Evolutionary conservation across 2,113 vertebrate genomes (phyloP).

Genomic region (Fregata magnificens): DNA sequence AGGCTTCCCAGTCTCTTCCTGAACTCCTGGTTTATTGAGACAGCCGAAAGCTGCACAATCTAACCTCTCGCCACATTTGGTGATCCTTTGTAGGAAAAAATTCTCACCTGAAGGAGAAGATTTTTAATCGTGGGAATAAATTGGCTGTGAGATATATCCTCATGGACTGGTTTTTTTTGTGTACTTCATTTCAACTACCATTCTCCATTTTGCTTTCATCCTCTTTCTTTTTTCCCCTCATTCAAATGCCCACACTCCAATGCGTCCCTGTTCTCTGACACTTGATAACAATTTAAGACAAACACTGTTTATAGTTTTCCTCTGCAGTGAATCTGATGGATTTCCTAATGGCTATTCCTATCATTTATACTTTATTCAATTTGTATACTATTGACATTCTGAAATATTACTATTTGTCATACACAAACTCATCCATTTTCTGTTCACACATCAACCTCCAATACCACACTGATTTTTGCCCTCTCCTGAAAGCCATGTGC

Average conservation of each 20-base stretch:
- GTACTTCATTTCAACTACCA: background rate
- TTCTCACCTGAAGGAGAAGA: background rate
- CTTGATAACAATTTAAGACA: background rate
- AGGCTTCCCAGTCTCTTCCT: background rate
- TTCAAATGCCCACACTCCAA: background rate
- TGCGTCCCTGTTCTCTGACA: background rate
- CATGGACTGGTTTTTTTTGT: background rate
- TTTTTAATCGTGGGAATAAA: background rate
- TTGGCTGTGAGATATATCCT: background rate
- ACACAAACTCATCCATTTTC: background rate
- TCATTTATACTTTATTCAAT: background rate
- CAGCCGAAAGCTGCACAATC: background rate
- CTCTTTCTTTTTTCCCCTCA: background rate
- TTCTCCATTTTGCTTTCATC: background rate
- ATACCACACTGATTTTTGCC: background rate
- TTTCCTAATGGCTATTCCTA: constrained; percentile 2
- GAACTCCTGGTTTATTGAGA: background rate
- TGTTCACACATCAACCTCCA: background rate
- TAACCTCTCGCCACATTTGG: constrained; percentile 20
- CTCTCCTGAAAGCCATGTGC: background rate
- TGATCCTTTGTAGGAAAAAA: background rate
- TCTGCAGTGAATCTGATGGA: background rate
- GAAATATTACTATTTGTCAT: background rate
- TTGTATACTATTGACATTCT: background rate
- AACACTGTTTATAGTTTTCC: background rate